Percentiles rank a stretch among this genome's conserved stretches.
phyloP scores from a whole-genome alignment of 2,888 invertebrate species.

The Andrena minutula region DNA sequence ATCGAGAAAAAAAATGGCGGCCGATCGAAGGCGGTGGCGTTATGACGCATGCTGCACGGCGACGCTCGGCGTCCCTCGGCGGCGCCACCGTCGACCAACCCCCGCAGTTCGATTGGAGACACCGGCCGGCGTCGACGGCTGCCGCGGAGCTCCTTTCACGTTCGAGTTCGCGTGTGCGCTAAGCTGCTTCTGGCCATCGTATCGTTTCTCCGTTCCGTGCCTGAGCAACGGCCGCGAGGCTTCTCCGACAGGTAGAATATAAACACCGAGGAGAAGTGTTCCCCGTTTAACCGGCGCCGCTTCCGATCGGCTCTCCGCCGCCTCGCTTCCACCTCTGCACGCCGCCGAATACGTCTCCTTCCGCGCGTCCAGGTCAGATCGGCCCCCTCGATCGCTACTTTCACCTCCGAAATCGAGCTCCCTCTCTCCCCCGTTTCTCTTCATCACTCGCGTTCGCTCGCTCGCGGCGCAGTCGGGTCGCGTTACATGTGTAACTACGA shows the following conservation, averaged over 20 bases:
- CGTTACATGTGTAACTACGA: conserved; percentile 18
- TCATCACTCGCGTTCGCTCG: neutral
- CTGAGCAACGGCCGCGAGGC: conserved; percentile 19
- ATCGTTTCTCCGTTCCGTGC: neutral
- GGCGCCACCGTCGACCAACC: conserved; percentile 83
- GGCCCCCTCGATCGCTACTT: neutral
- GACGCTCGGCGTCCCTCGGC: conserved; percentile 66
- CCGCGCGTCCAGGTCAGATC: neutral
- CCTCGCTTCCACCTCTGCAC: conserved; percentile 9
- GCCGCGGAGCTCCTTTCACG: conserved; percentile 56
- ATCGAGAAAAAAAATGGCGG: conserved; percentile 77
- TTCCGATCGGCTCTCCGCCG: neutral
- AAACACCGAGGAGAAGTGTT: neutral
- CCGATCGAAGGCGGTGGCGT: conserved; percentile 79
- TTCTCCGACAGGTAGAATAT: conserved; percentile 33
- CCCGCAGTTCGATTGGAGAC: conserved; percentile 84
- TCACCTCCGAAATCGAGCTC: neutral
- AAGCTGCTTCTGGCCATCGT: conserved; percentile 2
- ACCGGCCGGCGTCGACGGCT: conserved; percentile 83
- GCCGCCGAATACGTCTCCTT: neutral
- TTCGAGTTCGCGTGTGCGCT: conserved; percentile 65
- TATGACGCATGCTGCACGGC: conserved; percentile 72
- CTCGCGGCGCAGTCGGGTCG: neutral
- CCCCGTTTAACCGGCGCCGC: neutral
- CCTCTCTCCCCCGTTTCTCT: neutral